Evolutionary conservation across 1,140 invertebrate species (phyloP).

Genomic region (Trachymyrmex cornetzi): DNA sequence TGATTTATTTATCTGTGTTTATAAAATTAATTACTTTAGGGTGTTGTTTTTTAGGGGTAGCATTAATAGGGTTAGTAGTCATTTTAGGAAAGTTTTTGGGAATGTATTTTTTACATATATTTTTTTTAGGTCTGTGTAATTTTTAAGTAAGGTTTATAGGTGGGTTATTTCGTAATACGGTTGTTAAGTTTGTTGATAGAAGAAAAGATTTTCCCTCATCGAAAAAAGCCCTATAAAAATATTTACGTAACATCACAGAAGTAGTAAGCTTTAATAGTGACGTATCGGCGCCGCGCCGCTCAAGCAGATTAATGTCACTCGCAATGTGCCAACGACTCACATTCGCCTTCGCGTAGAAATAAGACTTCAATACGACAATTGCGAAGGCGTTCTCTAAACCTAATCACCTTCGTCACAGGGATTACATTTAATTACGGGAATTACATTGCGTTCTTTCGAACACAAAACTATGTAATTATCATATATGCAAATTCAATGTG

Average conservation of each 20-base stretch:
- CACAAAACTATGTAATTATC: background rate
- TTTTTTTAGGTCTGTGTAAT: too few species aligned
- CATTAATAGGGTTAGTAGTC: too few species aligned
- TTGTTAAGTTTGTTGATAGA: background rate
- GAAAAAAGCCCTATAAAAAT: background rate
- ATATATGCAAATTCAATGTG: background rate
- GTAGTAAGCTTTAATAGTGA: conserved; percentile 28
- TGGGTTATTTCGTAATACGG: background rate
- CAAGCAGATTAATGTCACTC: conserved; percentile 51
- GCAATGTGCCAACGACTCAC: conserved; percentile 32
- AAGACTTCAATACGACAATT: conserved; percentile 36
- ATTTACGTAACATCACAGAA: conserved; percentile 5
- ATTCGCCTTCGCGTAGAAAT: conserved; percentile 25
- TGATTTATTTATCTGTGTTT: too few species aligned
- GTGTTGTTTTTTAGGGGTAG: too few species aligned
- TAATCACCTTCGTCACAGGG: conserved; percentile 51
- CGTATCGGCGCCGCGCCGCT: conserved; percentile 27
- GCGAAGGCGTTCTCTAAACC: background rate
- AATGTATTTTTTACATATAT: too few species aligned
- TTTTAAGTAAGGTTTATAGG: too few species aligned
- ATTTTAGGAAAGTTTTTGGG: too few species aligned
- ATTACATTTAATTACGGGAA: conserved; percentile 43
- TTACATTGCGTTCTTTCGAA: background rate
- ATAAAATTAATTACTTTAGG: too few species aligned
- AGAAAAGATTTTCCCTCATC: background rate